Percentiles rank a stretch among this genome's conserved stretches.
phyloP scores from a whole-genome alignment of 2,113 vertebrate species.

The Dermatemys mawii region DNA sequence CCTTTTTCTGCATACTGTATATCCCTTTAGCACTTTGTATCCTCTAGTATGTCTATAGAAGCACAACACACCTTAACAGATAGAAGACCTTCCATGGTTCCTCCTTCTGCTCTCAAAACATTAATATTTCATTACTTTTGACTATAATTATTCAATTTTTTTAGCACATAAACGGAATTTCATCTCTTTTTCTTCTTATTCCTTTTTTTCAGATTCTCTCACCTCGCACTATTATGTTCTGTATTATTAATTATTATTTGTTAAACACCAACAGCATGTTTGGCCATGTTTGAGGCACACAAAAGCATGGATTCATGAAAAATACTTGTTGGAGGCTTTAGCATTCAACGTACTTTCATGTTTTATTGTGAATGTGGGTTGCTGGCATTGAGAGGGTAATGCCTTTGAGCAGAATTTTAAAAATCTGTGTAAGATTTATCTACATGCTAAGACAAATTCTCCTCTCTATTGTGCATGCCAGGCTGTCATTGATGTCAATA shows the following conservation, averaged over 20 bases:
- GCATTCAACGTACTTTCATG: not conserved
- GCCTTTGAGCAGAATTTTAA: not conserved
- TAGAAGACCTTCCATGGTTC: not conserved
- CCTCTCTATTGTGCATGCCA: not conserved
- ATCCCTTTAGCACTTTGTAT: not conserved
- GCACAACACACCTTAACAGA: not conserved
- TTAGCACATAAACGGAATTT: not conserved
- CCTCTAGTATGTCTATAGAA: conserved; percentile 24
- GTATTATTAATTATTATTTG: not conserved
- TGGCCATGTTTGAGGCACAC: not conserved
- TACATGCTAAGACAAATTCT: not conserved
- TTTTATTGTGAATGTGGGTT: not conserved
- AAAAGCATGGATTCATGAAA: too few species aligned
- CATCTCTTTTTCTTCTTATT: not conserved
- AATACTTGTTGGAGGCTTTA: not conserved
- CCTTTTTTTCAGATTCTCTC: not conserved
- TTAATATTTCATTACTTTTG: not conserved
- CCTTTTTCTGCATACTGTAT: not conserved
- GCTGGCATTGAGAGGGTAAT: not conserved
- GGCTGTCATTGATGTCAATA: not conserved
- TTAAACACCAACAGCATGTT: not conserved
- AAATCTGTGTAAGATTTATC: not conserved
- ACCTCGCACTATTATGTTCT: not conserved
- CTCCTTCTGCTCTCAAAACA: not conserved
- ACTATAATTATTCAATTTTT: not conserved